Evolutionary conservation across 64 coral and sea anemone species (phyloP).

Genomic region (Stichodactyla mertensii): DNA sequence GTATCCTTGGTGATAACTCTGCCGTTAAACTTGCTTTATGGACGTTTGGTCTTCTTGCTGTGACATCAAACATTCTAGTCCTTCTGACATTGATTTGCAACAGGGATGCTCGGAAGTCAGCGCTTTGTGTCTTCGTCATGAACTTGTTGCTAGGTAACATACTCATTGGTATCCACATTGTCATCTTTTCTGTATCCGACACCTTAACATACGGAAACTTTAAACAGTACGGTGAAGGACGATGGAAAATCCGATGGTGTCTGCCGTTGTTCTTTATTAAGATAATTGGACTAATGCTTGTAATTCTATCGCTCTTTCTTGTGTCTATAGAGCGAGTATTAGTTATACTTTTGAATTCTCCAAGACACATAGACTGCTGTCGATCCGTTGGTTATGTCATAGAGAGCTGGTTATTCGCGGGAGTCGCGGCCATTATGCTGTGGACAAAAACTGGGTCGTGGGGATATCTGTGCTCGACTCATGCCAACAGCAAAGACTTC

Average conservation of each 20-base stretch:
- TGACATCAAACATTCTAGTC: constrained; percentile 74
- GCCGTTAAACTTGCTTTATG: constrained; percentile 83
- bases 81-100: constrained; percentile 73
- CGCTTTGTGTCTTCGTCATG: constrained; percentile 89
- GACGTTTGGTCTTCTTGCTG: constrained; percentile 86
- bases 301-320: constrained; percentile 66
- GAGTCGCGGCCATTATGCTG: constrained; percentile 64
- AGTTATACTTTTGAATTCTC: constrained; percentile 60
- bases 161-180: constrained; percentile 66
- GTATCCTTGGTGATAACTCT: constrained; percentile 76
- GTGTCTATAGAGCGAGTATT: constrained; percentile 69
- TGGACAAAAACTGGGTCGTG: constrained; percentile 76
- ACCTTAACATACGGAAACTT: constrained; percentile 64
- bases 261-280: constrained; percentile 80
- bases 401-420: constrained; percentile 80
- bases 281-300: constrained; percentile 59
- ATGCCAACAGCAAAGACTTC: constrained; percentile 49
- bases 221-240: constrained; percentile 54
- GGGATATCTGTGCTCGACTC: constrained; percentile 88
- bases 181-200: constrained; percentile 71
- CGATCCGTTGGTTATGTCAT: constrained; percentile 81
- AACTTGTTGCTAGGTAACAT: constrained; percentile 81
- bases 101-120: constrained; percentile 58
- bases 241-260: constrained; percentile 68
- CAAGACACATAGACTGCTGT: constrained; percentile 64